Conservation (phyloP, 2,888 invertebrate genomes). For the Chymomyza amoena region DNA sequence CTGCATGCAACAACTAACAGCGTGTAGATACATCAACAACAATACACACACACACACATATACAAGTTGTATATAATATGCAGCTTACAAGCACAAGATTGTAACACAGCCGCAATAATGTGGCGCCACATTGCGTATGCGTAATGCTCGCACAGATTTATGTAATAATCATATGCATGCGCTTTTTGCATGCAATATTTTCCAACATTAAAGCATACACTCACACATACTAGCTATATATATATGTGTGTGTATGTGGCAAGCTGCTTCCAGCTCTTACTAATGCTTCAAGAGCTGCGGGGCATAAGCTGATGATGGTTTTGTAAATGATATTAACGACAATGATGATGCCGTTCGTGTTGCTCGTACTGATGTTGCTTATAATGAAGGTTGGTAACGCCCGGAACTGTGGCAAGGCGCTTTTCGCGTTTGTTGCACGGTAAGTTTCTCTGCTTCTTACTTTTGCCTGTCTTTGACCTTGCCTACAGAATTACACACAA, state of each 20-base stretch:
- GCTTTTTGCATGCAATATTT: background rate
- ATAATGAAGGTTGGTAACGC: background rate
- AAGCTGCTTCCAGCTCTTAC: no score
- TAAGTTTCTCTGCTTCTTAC: background rate
- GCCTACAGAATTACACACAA: background rate
- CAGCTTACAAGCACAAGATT: constrained; percentile 3
- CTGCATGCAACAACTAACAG: constrained; percentile 31
- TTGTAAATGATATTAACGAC: background rate
- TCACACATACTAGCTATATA: background rate
- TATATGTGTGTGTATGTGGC: background rate
- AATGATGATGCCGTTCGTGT: background rate
- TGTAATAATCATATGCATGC: constrained; percentile 35
- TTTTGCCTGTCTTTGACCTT: background rate
- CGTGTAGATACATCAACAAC: no score
- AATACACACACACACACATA: no score
- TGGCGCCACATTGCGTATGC: constrained; percentile 39
- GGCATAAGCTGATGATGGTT: background rate
- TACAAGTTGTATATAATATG: constrained; percentile 21
- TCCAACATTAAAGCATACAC: background rate
- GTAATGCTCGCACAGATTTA: constrained; percentile 54
- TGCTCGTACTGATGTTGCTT: background rate
- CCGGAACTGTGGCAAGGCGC: background rate
- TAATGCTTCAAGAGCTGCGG: background rate
- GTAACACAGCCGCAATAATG: background rate
- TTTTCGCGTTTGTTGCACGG: background rate